These are phyloP conservation scores for Phalacrocorax carbo DNA, from an alignment of 2,113 vertebrate species.

Conservation along the genomic window DNA sequence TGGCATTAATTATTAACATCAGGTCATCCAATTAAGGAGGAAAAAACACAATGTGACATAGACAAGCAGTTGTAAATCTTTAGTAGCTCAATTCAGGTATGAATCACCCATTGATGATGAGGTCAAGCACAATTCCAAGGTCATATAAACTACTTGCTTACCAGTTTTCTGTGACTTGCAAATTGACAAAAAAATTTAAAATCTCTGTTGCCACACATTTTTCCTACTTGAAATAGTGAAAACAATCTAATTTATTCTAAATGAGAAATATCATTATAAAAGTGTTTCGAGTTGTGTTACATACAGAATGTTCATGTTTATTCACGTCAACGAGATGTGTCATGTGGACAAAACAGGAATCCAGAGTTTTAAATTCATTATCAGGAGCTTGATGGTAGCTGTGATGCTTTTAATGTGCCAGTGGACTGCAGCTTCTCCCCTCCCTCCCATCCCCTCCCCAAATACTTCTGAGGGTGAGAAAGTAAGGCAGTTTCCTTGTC, in stretches of 20 bases:
- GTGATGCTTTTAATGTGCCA: not conserved
- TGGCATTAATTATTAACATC: constrained; percentile 28
- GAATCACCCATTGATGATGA: not conserved
- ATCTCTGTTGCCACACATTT: not conserved
- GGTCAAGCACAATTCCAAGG: not conserved
- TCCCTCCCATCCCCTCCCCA: not conserved
- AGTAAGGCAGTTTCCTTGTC: not conserved
- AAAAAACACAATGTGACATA: not conserved
- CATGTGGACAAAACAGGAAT: not conserved
- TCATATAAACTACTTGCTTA: not conserved
- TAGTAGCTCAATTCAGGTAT: not conserved
- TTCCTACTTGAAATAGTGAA: not conserved
- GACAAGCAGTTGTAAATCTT: not conserved
- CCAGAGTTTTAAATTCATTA: not conserved
- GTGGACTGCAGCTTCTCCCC: not conserved
- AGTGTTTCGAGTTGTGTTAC: not conserved
- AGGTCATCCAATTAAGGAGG: not conserved
- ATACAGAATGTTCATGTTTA: not conserved
- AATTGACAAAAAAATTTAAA: not conserved
- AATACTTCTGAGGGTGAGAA: not conserved
- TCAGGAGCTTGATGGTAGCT: not conserved
- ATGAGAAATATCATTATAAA: not conserved
- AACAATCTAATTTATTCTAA: not conserved
- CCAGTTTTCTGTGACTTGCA: not conserved
- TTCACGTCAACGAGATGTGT: not conserved